Percentiles rank a stretch among this genome's conserved stretches.
phyloP scores from a whole-genome alignment of 2,888 invertebrate species.

The Merodon equestris region DNA sequence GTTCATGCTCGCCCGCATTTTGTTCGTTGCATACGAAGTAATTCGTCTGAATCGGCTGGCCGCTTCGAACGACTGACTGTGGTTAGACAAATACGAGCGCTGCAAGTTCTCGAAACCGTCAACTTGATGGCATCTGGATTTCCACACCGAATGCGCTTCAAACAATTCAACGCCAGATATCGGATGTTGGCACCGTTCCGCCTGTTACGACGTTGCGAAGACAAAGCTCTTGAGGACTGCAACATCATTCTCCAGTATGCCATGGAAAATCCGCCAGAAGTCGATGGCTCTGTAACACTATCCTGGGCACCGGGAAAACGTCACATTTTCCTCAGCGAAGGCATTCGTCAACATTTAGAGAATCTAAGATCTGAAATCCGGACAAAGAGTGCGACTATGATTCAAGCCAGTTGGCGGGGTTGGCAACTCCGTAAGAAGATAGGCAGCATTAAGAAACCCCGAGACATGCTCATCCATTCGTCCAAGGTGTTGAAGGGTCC shows the following conservation, averaged over 20 bases:
- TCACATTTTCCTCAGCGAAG: slow-evolving; percentile 96
- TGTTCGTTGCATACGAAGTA: slow-evolving; percentile 94
- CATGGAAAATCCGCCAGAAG: slow-evolving; percentile 81
- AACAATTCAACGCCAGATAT: slow-evolving; percentile 93
- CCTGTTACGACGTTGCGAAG: slow-evolving; percentile 83
- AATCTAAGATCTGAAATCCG: slow-evolving; percentile 88
- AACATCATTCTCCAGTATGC: slow-evolving; percentile 87
- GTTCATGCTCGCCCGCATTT: slow-evolving; percentile 97
- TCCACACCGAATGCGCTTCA: slow-evolving; percentile 96
- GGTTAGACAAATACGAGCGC: slow-evolving; percentile 91
- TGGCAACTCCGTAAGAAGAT: slow-evolving; percentile 86
- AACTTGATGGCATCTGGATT: slow-evolving; percentile 97
- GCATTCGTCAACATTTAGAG: slow-evolving; percentile 93
- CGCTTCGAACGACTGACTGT: slow-evolving; percentile 91
- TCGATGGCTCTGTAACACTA: slow-evolving; percentile 83
- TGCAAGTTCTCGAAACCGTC: slow-evolving; percentile 95
- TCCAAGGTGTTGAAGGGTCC: slow-evolving; percentile 73
- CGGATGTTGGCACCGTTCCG: slow-evolving; percentile 90
- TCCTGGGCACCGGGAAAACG: slow-evolving; percentile 95
- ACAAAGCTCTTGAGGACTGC: slow-evolving; percentile 87
- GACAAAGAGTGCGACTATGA: slow-evolving; percentile 88
- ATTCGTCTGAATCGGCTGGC: slow-evolving; percentile 88
- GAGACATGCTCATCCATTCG: slow-evolving; percentile 70
- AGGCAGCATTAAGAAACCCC: slow-evolving; percentile 79
- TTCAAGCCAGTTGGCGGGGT: slow-evolving; percentile 92